Conservation (phyloP, 2,888 invertebrate genomes). For the Epinotia demarniana region DNA sequence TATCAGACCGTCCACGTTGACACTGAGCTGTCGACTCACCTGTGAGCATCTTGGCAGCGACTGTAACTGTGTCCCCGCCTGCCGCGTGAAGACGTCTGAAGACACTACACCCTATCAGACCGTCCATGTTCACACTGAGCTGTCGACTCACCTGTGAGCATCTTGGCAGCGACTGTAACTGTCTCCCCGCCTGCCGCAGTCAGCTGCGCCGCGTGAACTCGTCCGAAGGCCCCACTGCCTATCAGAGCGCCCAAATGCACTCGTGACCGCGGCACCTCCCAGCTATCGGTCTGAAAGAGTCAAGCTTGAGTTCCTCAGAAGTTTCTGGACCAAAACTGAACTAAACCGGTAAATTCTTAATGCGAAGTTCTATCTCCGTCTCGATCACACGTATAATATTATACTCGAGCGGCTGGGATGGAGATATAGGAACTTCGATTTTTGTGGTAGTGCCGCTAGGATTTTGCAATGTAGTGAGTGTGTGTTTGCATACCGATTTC, state of each 20-base stretch:
- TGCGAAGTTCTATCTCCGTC: too few species aligned
- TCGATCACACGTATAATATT: too few species aligned
- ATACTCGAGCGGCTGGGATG: too few species aligned
- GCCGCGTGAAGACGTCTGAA: constrained; percentile 90
- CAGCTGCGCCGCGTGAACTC: constrained; percentile 88
- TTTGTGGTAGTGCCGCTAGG: too few species aligned
- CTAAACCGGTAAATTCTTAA: too few species aligned
- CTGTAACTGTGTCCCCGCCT: constrained; percentile 78
- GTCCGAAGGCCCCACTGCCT: constrained; percentile 91
- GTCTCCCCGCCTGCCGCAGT: constrained; percentile 79
- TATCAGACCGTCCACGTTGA: constrained; percentile 66
- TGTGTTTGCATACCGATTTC: too few species aligned
- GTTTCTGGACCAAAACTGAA: too few species aligned
- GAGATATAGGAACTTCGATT: too few species aligned
- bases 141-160: constrained; percentile 85
- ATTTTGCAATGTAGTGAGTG: too few species aligned
- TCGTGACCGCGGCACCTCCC: constrained; percentile 78
- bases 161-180: constrained; percentile 89
- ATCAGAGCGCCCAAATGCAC: constrained; percentile 83
- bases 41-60: constrained; percentile 90
- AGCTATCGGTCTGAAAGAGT: constrained; percentile 66
- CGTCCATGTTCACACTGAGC: too few species aligned
- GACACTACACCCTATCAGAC: constrained; percentile 88
- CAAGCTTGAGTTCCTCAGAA: not conserved
- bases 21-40: constrained; percentile 70